phyloP scores from a whole-genome alignment of 1,140 invertebrate species.

The Drosophila willistoni region DNA sequence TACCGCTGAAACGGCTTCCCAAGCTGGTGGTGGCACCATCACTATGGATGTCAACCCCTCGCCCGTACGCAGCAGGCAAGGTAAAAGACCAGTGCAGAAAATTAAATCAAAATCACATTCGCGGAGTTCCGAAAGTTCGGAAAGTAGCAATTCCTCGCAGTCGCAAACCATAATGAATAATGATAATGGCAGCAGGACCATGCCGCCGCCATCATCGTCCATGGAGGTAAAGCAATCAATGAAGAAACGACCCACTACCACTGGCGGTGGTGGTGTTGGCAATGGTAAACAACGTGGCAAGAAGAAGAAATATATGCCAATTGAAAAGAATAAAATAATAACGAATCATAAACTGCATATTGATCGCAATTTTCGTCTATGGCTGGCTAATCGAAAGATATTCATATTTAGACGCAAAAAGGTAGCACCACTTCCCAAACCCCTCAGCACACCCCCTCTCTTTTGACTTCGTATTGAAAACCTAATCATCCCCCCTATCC shows the following conservation, averaged over 20 bases:
- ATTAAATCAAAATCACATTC: neutral
- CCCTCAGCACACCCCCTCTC: neutral
- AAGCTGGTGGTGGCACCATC: too few relatives aligned
- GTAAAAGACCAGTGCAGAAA: neutral
- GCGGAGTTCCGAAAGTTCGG: slow-evolving; percentile 34
- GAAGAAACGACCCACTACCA: neutral
- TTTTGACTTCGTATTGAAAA: too few relatives aligned
- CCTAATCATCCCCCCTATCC: too few relatives aligned
- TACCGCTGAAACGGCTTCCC: too few relatives aligned
- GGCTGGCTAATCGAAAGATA: slow-evolving; percentile 74
- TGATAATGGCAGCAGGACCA: slow-evolving; percentile 9
- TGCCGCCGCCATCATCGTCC: neutral
- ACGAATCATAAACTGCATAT: slow-evolving; percentile 48
- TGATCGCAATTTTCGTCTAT: slow-evolving; percentile 69
- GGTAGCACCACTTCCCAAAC: slow-evolving; percentile 30
- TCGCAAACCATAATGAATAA: slow-evolving; percentile 20
- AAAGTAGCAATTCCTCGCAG: slow-evolving; percentile 46
- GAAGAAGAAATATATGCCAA: slow-evolving; percentile 55
- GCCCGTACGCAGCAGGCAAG: neutral
- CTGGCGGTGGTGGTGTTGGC: too few relatives aligned
- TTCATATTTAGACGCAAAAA: slow-evolving; percentile 70
- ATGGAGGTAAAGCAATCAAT: neutral
- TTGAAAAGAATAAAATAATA: slow-evolving; percentile 42
- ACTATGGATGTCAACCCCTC: neutral
- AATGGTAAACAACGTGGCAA: slow-evolving; percentile 31